Conservation (phyloP, 2,888 invertebrate genomes). For the Colletes collaris region DNA sequence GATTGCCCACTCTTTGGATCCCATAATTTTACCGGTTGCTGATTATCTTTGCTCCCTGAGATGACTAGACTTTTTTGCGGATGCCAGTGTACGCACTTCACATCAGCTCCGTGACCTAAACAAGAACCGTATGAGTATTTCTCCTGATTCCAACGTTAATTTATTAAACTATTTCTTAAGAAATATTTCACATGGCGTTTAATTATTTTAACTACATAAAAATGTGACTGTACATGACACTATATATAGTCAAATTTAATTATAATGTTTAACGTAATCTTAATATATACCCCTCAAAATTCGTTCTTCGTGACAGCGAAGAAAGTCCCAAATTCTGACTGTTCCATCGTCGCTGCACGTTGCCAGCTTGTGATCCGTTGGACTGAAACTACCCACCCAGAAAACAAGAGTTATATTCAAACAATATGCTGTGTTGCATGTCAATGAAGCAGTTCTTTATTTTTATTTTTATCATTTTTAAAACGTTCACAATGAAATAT, state of each 20-base stretch:
- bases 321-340: slow-evolving; percentile 99
- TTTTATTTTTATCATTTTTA: slow-evolving; percentile 11
- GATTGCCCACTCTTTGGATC: slow-evolving; percentile 98
- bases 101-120: slow-evolving; percentile 97
- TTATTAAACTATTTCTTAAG: not conserved
- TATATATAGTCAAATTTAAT: not conserved
- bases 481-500: slow-evolving; percentile 38
- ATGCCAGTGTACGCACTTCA: slow-evolving; percentile 99
- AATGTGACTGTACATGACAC: not conserved
- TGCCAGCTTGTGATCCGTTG: slow-evolving; percentile 98
- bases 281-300: slow-evolving; percentile 89
- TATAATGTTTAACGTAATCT: not conserved
- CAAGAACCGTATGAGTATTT: slow-evolving; percentile 45
- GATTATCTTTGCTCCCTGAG: slow-evolving; percentile 99
- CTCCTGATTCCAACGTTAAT: not conserved
- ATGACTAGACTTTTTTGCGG: slow-evolving; percentile 98
- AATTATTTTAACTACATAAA: not conserved
- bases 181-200: slow-evolving; percentile 16
- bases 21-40: slow-evolving; percentile 99
- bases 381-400: slow-evolving; percentile 94
- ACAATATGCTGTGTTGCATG: slow-evolving; percentile 57
- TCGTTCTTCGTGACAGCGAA: slow-evolving; percentile 97
- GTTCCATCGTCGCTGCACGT: slow-evolving; percentile 99
- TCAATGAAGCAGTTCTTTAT: slow-evolving; percentile 69
- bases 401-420: slow-evolving; percentile 75